Percentiles rank a stretch among this genome's conserved stretches.
Conservation (phyloP, 1,140 invertebrate genomes). For the Drosophila repletoides region DNA sequence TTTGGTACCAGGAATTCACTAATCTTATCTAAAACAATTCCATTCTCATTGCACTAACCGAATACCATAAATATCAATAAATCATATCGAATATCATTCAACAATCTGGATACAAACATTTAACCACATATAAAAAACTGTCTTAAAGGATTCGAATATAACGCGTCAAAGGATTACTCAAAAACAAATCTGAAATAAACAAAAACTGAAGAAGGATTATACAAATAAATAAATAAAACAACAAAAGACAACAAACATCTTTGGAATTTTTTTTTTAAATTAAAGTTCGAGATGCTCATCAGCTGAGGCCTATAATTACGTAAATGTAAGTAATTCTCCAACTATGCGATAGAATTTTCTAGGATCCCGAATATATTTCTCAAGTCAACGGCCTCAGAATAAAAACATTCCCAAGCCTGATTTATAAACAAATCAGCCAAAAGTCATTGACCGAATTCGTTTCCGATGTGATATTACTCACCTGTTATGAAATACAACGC, state of each 20-base stretch:
- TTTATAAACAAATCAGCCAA: slow-evolving; percentile 77
- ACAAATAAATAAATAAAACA: not conserved
- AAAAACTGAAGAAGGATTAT: slow-evolving; percentile 33
- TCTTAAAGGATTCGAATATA: slow-evolving; percentile 41
- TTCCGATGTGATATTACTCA: slow-evolving; percentile 80
- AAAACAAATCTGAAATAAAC: not conserved
- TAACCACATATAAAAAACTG: slow-evolving; percentile 29
- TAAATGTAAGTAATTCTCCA: slow-evolving; percentile 73
- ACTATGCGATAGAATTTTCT: slow-evolving; percentile 41
- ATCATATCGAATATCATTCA: not conserved
- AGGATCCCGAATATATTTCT: slow-evolving; percentile 47
- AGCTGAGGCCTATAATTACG: slow-evolving; percentile 58
- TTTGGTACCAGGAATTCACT: not conserved
- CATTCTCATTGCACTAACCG: not conserved
- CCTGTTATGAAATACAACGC: slow-evolving; percentile 75
- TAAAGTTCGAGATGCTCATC: slow-evolving; percentile 47
- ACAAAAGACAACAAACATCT: slow-evolving; percentile 5
- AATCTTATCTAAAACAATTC: too few relatives aligned
- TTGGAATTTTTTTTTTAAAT: slow-evolving; percentile 20
- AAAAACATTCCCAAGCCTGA: slow-evolving; percentile 69
- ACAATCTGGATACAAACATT: slow-evolving; percentile 23
- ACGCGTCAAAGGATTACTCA: slow-evolving; percentile 23
- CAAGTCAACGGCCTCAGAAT: slow-evolving; percentile 69
- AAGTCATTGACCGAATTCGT: slow-evolving; percentile 78
- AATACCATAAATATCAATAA: not conserved